These are phyloP conservation scores for Clepsis dumicolana DNA, from an alignment of 2,888 invertebrate genomes.

Conservation along the genomic window DNA sequence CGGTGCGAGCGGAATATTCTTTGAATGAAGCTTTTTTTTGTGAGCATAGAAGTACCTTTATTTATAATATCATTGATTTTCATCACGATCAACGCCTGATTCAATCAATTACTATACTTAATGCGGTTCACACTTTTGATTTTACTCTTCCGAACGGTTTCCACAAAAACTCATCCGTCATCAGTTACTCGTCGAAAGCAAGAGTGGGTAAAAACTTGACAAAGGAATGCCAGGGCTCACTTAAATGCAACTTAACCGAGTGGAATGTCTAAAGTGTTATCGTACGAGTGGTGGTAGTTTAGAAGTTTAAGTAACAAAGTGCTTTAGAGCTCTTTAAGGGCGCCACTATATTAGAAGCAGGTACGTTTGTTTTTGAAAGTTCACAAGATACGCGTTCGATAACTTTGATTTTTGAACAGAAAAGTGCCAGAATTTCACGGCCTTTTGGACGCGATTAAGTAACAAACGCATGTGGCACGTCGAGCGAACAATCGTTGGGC, in stretches of 20 bases:
- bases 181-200: slow-evolving; percentile 49
- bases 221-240: slow-evolving; percentile 53
- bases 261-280: slow-evolving; percentile 38
- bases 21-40: too few species aligned
- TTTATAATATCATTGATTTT: too few species aligned
- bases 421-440: background rate
- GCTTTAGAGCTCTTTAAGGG: background rate
- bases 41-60: too few species aligned
- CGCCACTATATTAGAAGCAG: too few species aligned
- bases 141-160: slow-evolving; percentile 15
- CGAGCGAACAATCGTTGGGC: too few species aligned
- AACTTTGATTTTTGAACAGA: background rate
- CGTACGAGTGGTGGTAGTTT: background rate
- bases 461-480: too few species aligned
- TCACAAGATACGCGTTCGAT: background rate
- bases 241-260: slow-evolving; percentile 55
- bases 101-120: too few species aligned
- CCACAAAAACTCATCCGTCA: slow-evolving; percentile 47
- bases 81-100: too few species aligned
- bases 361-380: background rate
- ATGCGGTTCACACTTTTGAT: slow-evolving; percentile 27
- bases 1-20: too few species aligned
- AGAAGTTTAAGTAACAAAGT: background rate
- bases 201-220: slow-evolving; percentile 56
- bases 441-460: too few species aligned